A percentile compares a stretch with the other conserved stretches of the same genome.
Evolutionary conservation across 2,797 vertebrate species (phyloP).

Genomic region (Florisuga fusca): DNA sequence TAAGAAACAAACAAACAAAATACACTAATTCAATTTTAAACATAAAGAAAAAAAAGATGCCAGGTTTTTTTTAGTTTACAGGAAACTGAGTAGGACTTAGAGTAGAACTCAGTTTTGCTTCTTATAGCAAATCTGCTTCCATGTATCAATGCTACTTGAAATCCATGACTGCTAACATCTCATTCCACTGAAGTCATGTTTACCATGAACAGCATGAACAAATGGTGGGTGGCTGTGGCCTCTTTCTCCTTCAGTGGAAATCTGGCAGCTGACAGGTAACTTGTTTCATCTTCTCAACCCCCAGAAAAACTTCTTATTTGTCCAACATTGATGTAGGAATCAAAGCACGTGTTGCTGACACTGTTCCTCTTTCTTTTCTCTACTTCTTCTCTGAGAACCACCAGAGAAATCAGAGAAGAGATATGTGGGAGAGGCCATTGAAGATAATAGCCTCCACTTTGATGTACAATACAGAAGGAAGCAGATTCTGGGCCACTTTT

Average conservation of each 20-base stretch:
- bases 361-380: background rate
- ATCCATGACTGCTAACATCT: background rate
- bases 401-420: background rate
- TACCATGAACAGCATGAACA: background rate
- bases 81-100: background rate
- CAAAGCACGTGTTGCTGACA: background rate
- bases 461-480: background rate
- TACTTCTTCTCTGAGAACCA: background rate
- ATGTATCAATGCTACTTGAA: background rate
- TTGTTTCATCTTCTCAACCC: background rate
- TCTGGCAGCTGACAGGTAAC: too few species aligned
- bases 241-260: background rate
- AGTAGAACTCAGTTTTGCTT: background rate
- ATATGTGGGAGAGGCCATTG: background rate
- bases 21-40: background rate
- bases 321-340: background rate
- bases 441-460: too few species aligned
- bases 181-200: background rate
- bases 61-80: background rate
- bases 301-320: background rate
- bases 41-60: accelerated
- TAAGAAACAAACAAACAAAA: background rate
- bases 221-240: background rate
- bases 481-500: background rate
- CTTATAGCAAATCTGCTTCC: background rate